A percentile compares a stretch with the other conserved stretches of the same genome.
phyloP scores from a whole-genome alignment of 2,113 vertebrate genomes.

The Smithornis capensis region DNA sequence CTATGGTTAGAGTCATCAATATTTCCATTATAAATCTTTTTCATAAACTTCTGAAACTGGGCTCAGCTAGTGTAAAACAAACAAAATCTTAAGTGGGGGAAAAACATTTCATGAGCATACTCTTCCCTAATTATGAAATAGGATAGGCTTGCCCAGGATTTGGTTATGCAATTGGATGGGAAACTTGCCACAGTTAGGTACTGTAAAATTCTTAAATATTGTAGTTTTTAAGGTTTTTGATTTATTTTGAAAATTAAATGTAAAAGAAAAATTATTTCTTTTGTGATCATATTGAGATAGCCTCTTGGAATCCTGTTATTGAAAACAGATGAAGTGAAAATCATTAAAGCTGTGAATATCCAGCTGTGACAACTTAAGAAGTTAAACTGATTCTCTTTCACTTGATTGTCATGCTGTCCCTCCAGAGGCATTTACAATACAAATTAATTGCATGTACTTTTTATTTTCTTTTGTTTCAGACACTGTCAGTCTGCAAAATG shows the following conservation, averaged over 20 bases:
- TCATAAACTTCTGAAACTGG: slow-evolving; percentile 40
- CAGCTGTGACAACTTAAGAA: slow-evolving; percentile 8
- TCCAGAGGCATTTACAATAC: slow-evolving; percentile 24
- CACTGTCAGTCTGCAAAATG: slow-evolving; percentile 55
- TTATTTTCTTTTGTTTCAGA: slow-evolving; percentile 70
- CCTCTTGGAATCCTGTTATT: background rate
- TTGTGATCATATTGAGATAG: background rate
- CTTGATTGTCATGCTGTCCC: slow-evolving; percentile 6
- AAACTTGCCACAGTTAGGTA: background rate
- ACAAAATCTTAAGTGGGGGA: slow-evolving; percentile 32
- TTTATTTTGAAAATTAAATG: background rate
- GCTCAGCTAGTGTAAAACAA: slow-evolving; percentile 55
- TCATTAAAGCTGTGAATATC: background rate
- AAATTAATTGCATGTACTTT: background rate
- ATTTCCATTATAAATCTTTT: slow-evolving; percentile 54
- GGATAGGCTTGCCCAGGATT: slow-evolving; percentile 27
- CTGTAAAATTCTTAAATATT: background rate
- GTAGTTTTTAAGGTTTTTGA: background rate
- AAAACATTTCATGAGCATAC: slow-evolving; percentile 9
- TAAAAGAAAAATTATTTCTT: background rate
- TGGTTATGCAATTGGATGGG: background rate
- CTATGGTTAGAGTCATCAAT: slow-evolving; percentile 37
- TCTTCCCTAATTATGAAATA: slow-evolving; percentile 39
- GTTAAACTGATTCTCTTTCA: slow-evolving; percentile 20
- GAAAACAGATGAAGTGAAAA: background rate